Evolutionary conservation across 2,113 vertebrate genomes (phyloP).

Genomic region (Psophia crepitans): DNA sequence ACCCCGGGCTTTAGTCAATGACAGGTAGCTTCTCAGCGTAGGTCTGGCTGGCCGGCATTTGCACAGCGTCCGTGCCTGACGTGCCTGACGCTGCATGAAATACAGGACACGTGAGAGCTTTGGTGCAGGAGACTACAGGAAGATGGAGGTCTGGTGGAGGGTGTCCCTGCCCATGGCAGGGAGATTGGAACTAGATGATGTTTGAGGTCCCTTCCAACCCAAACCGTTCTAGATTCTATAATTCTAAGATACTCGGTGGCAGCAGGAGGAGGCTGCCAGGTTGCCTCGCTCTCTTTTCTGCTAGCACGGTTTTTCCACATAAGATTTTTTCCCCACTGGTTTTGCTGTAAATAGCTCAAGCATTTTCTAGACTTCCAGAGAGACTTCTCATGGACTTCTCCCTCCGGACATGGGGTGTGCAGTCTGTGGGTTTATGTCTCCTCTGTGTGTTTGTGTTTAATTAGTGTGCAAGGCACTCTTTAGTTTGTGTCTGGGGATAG

Average conservation of each 20-base stretch:
- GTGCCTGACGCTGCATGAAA: background rate
- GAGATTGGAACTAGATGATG: no score
- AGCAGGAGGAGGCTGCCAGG: background rate
- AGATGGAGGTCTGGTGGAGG: no score
- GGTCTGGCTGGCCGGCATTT: background rate
- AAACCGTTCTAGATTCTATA: no score
- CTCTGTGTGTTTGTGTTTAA: background rate
- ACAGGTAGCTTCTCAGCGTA: background rate
- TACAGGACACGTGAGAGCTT: background rate
- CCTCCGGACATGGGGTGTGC: rapidly evolving
- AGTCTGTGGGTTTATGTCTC: background rate
- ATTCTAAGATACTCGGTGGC: background rate
- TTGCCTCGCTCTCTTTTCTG: background rate
- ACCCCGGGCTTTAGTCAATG: background rate
- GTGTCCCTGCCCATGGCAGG: no score
- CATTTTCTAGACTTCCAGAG: background rate
- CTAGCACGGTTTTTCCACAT: background rate
- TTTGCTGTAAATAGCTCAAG: background rate
- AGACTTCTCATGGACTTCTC: background rate
- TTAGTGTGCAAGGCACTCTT: background rate
- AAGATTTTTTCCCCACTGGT: background rate
- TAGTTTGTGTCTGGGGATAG: background rate
- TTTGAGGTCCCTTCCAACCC: no score
- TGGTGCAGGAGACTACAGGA: background rate
- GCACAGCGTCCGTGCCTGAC: background rate